Conservation (phyloP, 2,113 vertebrate genomes). For the Forbesichthys agassizii region DNA sequence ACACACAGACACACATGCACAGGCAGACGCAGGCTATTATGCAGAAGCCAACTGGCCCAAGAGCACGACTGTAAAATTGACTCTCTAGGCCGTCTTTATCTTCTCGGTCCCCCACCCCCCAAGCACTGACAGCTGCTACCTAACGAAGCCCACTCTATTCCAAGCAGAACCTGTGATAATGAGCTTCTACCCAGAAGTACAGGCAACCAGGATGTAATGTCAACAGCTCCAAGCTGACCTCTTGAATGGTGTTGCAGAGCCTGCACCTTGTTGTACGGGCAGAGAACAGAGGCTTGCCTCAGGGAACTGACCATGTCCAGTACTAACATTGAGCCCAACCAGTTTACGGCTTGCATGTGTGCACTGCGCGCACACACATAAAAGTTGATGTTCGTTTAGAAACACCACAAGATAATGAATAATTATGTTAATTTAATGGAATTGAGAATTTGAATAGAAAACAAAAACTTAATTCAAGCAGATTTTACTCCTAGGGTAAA, state of each 20-base stretch:
- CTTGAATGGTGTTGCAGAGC: conserved; percentile 67
- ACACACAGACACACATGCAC: background rate
- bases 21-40: conserved; percentile 27
- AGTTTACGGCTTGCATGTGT: conserved; percentile 22
- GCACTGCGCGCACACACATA: conserved; percentile 13
- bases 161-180: conserved; percentile 75
- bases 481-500: conserved; percentile 47
- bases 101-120: conserved; percentile 61
- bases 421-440: no score
- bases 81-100: conserved; percentile 61
- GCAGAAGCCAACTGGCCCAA: conserved; percentile 61
- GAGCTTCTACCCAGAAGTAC: conserved; percentile 73
- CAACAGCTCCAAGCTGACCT: conserved; percentile 78
- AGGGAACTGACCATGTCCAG: conserved; percentile 66
- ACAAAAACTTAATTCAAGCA: conserved; percentile 37
- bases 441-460: conserved; percentile 6
- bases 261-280: conserved; percentile 70
- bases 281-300: conserved; percentile 65
- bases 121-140: conserved; percentile 75
- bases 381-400: conserved; percentile 48
- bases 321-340: conserved; percentile 55
- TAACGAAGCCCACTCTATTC: conserved; percentile 74
- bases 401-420: conserved; percentile 27
- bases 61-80: conserved; percentile 58
- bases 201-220: conserved; percentile 74